Conservation (phyloP, 2,113 vertebrate genomes). For the Hepsetus odoe region DNA sequence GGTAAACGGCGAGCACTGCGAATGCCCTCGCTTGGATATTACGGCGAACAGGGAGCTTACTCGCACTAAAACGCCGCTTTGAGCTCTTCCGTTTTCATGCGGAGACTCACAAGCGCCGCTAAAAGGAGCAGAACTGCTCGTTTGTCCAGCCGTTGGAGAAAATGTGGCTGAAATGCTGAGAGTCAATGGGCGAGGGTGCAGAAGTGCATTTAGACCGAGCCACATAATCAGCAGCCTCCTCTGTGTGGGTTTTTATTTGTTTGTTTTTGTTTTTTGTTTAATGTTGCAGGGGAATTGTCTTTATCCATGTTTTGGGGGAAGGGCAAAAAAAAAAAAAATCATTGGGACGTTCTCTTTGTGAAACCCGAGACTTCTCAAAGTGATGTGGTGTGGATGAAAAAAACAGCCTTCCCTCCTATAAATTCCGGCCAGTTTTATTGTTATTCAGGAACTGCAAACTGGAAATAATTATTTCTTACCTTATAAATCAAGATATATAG, state of each 20-base stretch:
- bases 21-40: conserved; percentile 37
- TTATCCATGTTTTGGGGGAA: conserved; percentile 39
- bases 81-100: background rate
- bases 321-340: conserved; percentile 30
- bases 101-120: background rate
- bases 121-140: background rate
- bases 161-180: too few species aligned
- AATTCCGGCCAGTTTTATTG: too few species aligned
- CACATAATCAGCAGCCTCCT: background rate
- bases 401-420: background rate
- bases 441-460: too few species aligned
- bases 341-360: conserved; percentile 64
- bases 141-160: background rate
- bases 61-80: conserved; percentile 59
- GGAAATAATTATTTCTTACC: too few species aligned
- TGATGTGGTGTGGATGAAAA: conserved; percentile 37
- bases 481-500: too few species aligned
- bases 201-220: background rate
- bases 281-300: background rate
- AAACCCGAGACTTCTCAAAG: conserved; percentile 71
- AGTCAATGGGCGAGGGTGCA: too few species aligned
- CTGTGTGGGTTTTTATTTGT: background rate
- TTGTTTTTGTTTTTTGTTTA: background rate
- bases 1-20: conserved; percentile 24
- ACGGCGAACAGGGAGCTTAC: conserved; percentile 20